These are phyloP conservation scores for Phrynocephalus versicolor DNA, from an alignment of 2,113 vertebrate species.

Conservation along the genomic window DNA sequence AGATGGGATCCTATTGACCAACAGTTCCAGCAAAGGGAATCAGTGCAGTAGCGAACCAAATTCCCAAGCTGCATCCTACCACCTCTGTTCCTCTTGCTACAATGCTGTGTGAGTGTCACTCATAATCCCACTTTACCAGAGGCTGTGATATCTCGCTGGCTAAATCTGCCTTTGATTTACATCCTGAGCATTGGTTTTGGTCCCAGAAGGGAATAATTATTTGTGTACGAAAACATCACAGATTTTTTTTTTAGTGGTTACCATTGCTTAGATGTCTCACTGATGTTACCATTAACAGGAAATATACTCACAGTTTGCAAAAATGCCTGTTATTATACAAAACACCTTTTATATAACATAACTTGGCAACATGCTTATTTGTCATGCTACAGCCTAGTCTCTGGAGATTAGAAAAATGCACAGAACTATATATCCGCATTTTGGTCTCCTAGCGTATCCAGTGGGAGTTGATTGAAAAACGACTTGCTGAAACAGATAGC, in stretches of 20 bases:
- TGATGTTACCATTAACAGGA: not conserved
- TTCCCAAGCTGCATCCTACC: no score
- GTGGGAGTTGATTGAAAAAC: slow-evolving; percentile 4
- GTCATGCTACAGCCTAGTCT: slow-evolving; percentile 1
- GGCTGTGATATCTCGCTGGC: not conserved
- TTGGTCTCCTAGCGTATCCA: not conserved
- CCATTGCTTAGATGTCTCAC: not conserved
- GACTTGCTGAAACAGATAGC: not conserved
- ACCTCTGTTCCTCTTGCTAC: no score
- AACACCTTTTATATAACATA: not conserved
- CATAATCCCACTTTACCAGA: no score
- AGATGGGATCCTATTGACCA: no score
- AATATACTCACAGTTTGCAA: not conserved
- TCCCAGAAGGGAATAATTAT: not conserved
- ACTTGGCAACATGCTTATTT: slow-evolving; percentile 1
- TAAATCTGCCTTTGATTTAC: not conserved
- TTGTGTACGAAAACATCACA: not conserved
- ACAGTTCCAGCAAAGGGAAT: no score
- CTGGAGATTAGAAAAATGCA: slow-evolving; percentile 2
- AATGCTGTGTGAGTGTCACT: no score
- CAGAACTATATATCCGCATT: not conserved
- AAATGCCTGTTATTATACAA: not conserved
- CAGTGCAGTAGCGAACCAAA: no score
- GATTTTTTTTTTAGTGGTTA: not conserved
- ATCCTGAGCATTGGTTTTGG: not conserved